Evolutionary conservation across 2,888 invertebrate genomes (phyloP).

Genomic region (Xestobium rufovillosum): DNA sequence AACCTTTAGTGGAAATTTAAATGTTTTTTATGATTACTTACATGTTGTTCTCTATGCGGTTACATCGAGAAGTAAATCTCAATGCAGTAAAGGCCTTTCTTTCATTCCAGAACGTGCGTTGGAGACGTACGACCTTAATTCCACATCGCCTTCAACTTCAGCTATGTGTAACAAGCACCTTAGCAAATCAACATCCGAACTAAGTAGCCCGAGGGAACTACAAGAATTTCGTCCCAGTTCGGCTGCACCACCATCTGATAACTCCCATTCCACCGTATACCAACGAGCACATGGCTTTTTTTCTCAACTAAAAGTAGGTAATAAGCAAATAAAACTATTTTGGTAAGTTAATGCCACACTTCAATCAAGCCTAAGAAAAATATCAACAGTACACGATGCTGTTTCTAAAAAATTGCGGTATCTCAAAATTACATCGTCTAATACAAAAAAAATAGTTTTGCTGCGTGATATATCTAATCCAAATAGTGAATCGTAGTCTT

Average conservation of each 20-base stretch:
- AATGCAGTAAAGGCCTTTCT: too few species aligned
- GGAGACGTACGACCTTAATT: conserved; percentile 39
- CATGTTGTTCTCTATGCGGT: too few species aligned
- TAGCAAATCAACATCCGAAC: conserved; percentile 75
- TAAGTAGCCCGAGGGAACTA: conserved; percentile 56
- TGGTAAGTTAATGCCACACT: neutral
- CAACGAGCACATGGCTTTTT: conserved; percentile 80
- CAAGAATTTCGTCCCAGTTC: conserved; percentile 46
- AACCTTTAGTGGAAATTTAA: too few species aligned
- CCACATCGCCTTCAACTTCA: conserved; percentile 30
- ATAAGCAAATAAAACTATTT: neutral
- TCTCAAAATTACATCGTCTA: too few species aligned
- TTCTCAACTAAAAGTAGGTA: conserved; percentile 62
- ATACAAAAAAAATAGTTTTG: too few species aligned
- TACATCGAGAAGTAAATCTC: too few species aligned
- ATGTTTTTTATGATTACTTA: too few species aligned
- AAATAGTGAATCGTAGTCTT: too few species aligned
- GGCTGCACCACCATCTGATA: conserved; percentile 48
- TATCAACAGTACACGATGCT: too few species aligned
- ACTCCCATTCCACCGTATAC: conserved; percentile 62
- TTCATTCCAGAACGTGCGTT: conserved; percentile 38
- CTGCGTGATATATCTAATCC: too few species aligned
- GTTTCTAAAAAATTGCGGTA: too few species aligned
- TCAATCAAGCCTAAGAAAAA: too few species aligned
- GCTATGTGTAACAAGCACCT: conserved; percentile 54